Base-by-base conservation (phyloP, 2,113 vertebrate genomes). In the Mungos mungo region DNA sequence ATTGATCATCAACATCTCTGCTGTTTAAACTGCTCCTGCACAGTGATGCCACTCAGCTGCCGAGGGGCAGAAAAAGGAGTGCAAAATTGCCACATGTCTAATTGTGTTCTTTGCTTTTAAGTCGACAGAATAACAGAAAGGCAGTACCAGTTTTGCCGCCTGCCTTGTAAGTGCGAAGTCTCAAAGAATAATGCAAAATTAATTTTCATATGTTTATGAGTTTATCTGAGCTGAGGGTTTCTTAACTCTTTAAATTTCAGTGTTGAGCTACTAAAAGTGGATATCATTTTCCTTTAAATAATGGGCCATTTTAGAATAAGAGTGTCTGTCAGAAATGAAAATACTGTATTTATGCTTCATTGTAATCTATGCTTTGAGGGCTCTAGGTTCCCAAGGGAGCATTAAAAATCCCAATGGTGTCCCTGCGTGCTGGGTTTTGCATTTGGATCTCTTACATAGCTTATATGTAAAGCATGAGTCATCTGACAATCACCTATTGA, bases 191-290 rank as follows among this genome's bases (percentile, higher is more conserved):
- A 95, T 57, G 29, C 76, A 97, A 96, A 97, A 80, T 97, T 93
- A 96, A 97, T 97, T 96, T 96, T 95, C 80, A 72, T 86, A 63
- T 97, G 72, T 92, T 97, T 96, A 80, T 96, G 69, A 95, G 33
- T 92, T 95, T 88, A 94, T 92, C 54, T n/a, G 95, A 72, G 84
- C 60, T 57, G 45, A 95, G 54, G 18, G 29, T 3, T 96, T 93
- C 85, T 88, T 92, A 90, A 97, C 80, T 96, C 94, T 97, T 96
- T 65, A 96, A 92, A 90, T 94, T 97, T 98, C 94, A 69, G 4
- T 77, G 63, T 90, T 93, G 93, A 60, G 31, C 52, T 96, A 68
- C 54, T 93, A 93, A 97, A 97, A 97, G 83, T 68, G 88, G 77
- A 7, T 95, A 86, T 86, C 25, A 23, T 90, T 97, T 96, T 97